phyloP scores from a whole-genome alignment of 1,140 invertebrate species.

The Hycleus phaleratus region DNA sequence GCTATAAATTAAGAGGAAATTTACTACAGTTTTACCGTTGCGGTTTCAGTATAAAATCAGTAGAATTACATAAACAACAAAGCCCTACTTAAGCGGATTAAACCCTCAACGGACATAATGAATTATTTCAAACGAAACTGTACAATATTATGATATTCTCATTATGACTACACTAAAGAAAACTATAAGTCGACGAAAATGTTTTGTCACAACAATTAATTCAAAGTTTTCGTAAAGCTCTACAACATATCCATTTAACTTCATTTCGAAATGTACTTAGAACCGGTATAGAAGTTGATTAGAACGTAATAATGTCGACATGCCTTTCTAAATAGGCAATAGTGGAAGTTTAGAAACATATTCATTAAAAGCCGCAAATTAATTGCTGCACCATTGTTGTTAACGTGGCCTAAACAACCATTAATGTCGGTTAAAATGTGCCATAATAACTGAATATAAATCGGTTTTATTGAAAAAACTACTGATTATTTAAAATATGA shows the following conservation, averaged over 20 bases:
- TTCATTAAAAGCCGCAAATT: not conserved
- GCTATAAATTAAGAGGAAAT: slow-evolving; percentile 8
- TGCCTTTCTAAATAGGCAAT: slow-evolving; percentile 7
- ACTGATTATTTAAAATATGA: too few relatives aligned
- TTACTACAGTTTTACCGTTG: not conserved
- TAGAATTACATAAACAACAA: slow-evolving; percentile 11
- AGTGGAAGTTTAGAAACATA: slow-evolving; percentile 7
- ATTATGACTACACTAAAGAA: not conserved
- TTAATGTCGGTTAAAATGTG: too few relatives aligned
- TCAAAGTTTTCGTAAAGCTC: slow-evolving; percentile 4
- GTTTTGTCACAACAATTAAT: slow-evolving; percentile 5
- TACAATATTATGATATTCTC: slow-evolving; percentile 8
- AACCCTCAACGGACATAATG: slow-evolving; percentile 4
- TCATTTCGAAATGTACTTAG: not conserved
- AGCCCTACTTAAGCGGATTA: slow-evolving; percentile 6
- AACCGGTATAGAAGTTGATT: slow-evolving; percentile 6
- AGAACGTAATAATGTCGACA: slow-evolving; percentile 4
- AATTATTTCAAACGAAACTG: slow-evolving; percentile 5
- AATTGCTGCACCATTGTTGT: too few relatives aligned
- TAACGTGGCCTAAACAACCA: too few relatives aligned
- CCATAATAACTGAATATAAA: too few relatives aligned
- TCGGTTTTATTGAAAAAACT: too few relatives aligned
- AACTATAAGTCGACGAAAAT: too few relatives aligned
- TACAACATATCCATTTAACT: too few relatives aligned
- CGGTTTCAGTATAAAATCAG: slow-evolving; percentile 8